These are phyloP conservation scores for Hylaeus anthracinus DNA, from an alignment of 1,140 invertebrate genomes.

Conservation along the genomic window DNA sequence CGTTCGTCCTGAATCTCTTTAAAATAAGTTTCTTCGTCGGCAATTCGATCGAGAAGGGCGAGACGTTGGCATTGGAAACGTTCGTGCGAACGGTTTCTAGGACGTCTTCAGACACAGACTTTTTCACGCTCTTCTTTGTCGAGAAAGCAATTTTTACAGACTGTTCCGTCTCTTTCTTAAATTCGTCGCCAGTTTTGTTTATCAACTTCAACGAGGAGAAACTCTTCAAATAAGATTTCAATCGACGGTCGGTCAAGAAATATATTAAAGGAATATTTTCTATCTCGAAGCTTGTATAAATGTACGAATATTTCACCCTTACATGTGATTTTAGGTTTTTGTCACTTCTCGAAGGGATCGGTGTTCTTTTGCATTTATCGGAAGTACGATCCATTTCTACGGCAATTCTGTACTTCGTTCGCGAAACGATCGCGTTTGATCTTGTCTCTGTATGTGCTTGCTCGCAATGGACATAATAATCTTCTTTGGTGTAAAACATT, in stretches of 20 bases:
- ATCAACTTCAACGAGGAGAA: not conserved
- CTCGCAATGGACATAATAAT: slow-evolving; percentile 54
- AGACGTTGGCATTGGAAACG: not conserved
- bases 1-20: slow-evolving; percentile 6
- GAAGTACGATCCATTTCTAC: not conserved
- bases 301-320: not conserved
- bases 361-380: too few species aligned
- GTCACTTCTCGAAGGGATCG: not conserved
- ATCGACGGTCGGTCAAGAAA: slow-evolving; percentile 13
- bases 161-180: not conserved
- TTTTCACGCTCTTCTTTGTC: not conserved
- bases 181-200: not conserved
- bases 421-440: not conserved
- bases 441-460: slow-evolving; percentile 37
- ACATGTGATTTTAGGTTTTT: not conserved
- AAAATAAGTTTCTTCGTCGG: slow-evolving; percentile 33
- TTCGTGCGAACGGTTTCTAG: too few species aligned
- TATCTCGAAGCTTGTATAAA: not conserved
- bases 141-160: not conserved
- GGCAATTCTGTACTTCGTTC: slow-evolving; percentile 47
- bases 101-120: not conserved
- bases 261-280: slow-evolving; percentile 27
- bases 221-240: not conserved
- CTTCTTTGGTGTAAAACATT: slow-evolving; percentile 45
- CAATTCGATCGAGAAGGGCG: not conserved